Evolutionary conservation across 2,113 vertebrate species (phyloP).

Genomic region (Suricata suricatta): DNA sequence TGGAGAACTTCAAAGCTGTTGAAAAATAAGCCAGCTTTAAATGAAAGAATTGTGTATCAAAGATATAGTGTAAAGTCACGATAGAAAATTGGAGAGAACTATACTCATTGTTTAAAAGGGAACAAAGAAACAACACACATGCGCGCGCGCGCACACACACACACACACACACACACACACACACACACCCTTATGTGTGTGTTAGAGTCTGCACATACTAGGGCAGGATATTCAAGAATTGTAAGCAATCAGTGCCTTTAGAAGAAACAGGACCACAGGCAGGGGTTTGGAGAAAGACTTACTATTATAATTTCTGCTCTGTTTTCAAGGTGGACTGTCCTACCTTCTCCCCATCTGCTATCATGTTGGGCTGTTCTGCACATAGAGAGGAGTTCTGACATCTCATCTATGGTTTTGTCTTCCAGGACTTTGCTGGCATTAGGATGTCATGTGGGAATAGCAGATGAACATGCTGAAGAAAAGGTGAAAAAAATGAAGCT

Average conservation of each 20-base stretch:
- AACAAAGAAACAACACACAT: no score
- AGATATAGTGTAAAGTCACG: neutral
- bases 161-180: neutral
- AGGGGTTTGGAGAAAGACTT: neutral
- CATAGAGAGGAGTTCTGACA: neutral
- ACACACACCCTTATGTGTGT: neutral
- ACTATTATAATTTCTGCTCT: neutral
- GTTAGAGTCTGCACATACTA: neutral
- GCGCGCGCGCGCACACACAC: fast-evolving
- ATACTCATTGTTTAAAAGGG: neutral
- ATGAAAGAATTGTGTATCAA: neutral
- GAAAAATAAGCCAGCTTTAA: neutral
- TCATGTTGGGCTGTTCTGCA: neutral
- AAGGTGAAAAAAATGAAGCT: constrained; percentile 95
- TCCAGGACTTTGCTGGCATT: constrained; percentile 94
- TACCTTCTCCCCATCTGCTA: fast-evolving
- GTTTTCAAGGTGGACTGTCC: neutral
- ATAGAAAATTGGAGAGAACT: neutral
- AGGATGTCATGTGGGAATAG: constrained; percentile 95
- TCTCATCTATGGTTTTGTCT: constrained; percentile 65
- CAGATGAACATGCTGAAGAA: constrained; percentile 94
- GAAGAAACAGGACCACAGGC: neutral
- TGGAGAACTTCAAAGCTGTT: neutral
- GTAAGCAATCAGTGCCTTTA: neutral
- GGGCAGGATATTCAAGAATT: neutral